phyloP scores from a whole-genome alignment of 2,888 invertebrate genomes.

The Mylabris sibirica region DNA sequence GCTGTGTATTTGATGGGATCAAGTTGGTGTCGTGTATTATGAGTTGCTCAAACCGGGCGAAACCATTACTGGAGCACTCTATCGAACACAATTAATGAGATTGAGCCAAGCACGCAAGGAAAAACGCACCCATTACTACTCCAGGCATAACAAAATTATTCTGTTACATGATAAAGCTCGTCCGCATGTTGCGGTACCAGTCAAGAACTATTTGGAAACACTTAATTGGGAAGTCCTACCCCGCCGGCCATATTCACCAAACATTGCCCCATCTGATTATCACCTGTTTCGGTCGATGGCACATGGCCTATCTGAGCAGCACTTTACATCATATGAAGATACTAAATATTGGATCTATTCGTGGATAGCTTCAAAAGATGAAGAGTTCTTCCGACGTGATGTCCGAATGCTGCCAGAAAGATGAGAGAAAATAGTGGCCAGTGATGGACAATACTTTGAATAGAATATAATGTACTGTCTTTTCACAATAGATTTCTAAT shows the following conservation, averaged over 20 bases:
- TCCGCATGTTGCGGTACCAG: conserved; percentile 35
- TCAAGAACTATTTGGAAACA: conserved; percentile 40
- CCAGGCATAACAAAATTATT: conserved; percentile 40
- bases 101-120: conserved; percentile 17
- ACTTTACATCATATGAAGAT: conserved; percentile 19
- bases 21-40: background rate
- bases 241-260: conserved; percentile 10
- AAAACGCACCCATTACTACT: conserved; percentile 38
- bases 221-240: conserved; percentile 15
- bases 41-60: background rate
- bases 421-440: too few relatives aligned
- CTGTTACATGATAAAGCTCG: conserved; percentile 31
- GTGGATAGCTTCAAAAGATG: conserved; percentile 16
- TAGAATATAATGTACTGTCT: too few relatives aligned
- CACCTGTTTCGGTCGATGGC: background rate
- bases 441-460: too few relatives aligned
- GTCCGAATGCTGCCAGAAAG: too few relatives aligned
- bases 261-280: background rate
- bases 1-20: too few relatives aligned
- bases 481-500: background rate
- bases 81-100: conserved; percentile 35
- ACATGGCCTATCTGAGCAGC: conserved; percentile 25
- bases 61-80: conserved; percentile 29
- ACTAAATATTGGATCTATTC: conserved; percentile 17
- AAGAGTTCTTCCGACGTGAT: background rate